Evolutionary conservation across 1,140 invertebrate genomes (phyloP).

Genomic region (Lasioglossum baleicum): DNA sequence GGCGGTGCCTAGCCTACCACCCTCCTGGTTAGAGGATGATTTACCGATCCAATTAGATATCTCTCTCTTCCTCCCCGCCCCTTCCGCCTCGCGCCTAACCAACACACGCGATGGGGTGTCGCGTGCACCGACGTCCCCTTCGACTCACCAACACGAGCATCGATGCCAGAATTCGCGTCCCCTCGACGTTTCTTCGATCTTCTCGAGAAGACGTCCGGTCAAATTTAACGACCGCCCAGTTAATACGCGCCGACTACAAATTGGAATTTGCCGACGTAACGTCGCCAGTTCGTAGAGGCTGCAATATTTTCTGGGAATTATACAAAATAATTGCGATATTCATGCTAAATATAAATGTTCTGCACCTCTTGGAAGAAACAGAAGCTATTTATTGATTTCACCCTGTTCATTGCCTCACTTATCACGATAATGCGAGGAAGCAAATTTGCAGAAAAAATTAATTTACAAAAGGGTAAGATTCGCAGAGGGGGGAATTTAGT

Average conservation of each 20-base stretch:
- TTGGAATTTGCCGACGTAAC: slow-evolving; percentile 32
- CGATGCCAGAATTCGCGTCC: slow-evolving; percentile 50
- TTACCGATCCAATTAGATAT: slow-evolving; percentile 80
- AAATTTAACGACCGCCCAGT: slow-evolving; percentile 80
- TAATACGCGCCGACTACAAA: slow-evolving; percentile 63
- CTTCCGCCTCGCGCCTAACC: neutral
- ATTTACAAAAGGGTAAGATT: too few species aligned
- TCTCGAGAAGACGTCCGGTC: slow-evolving; percentile 78
- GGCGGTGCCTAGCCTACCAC: slow-evolving; percentile 72
- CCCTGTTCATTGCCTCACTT: too few species aligned
- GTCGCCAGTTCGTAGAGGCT: slow-evolving; percentile 23
- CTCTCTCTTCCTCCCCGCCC: slow-evolving; percentile 13
- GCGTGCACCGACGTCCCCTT: slow-evolving; percentile 4
- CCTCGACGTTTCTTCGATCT: slow-evolving; percentile 55
- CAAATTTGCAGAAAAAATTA: too few species aligned
- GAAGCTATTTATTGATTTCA: too few species aligned
- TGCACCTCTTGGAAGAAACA: too few species aligned
- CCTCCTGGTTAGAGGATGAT: slow-evolving; percentile 79
- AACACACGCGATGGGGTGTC: neutral
- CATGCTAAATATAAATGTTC: too few species aligned
- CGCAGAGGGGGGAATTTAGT: too few species aligned
- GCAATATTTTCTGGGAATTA: neutral
- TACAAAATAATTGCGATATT: too few species aligned
- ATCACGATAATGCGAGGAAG: too few species aligned
- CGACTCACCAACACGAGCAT: slow-evolving; percentile 24